A percentile compares a stretch with the other conserved stretches of the same genome.
Conservation (phyloP, 2,888 invertebrate genomes). For the Polymixis flavicincta region DNA sequence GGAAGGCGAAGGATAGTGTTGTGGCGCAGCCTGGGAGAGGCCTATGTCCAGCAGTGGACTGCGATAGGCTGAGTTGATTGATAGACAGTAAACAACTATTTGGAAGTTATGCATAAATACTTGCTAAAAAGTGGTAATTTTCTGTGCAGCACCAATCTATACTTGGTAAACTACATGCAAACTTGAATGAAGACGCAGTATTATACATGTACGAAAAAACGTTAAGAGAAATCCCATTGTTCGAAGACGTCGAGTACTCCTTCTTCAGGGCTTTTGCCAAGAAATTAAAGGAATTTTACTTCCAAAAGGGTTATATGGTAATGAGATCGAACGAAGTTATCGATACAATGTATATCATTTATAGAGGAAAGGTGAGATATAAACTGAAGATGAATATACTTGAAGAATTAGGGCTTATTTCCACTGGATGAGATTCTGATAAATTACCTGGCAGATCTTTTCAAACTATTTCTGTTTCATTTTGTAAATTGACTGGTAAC, state of each 20-base stretch:
- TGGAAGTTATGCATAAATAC: neutral
- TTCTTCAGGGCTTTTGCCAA: constrained; percentile 90
- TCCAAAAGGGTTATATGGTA: constrained; percentile 87
- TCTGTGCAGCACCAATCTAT: constrained; percentile 84
- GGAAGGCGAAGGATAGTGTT: too few species aligned
- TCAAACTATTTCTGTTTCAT: neutral
- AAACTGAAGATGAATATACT: neutral
- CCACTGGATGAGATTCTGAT: neutral
- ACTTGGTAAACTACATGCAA: constrained; percentile 88
- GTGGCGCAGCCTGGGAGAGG: too few species aligned
- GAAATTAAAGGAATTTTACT: constrained; percentile 84
- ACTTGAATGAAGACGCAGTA: constrained; percentile 89
- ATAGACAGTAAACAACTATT: neutral
- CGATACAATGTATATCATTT: constrained; percentile 85
- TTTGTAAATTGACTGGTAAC: neutral
- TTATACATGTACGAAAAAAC: constrained; percentile 89
- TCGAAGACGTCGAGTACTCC: constrained; percentile 88
- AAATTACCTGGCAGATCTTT: neutral
- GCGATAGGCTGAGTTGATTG: too few species aligned
- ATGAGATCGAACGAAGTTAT: constrained; percentile 86
- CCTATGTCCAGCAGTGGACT: too few species aligned
- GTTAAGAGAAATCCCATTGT: constrained; percentile 88
- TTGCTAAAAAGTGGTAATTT: neutral
- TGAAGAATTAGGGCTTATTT: neutral
- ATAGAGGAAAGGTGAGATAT: constrained; percentile 85